Conservation (phyloP, 2,113 vertebrate species). For the Oxyura jamaicensis region DNA sequence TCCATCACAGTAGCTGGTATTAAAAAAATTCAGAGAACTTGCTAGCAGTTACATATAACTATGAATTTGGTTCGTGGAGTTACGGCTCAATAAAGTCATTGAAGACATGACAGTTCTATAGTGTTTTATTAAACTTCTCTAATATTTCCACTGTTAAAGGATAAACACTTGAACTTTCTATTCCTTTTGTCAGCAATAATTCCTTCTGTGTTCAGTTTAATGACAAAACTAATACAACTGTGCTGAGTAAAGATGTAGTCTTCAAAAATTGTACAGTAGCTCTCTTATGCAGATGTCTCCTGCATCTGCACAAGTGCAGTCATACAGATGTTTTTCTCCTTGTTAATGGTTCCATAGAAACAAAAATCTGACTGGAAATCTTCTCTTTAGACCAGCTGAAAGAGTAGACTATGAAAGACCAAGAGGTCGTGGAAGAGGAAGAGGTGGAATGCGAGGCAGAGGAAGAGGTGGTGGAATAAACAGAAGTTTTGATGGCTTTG, state of each 20-base stretch:
- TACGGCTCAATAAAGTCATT: background rate
- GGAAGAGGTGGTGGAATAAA: constrained; percentile 76
- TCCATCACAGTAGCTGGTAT: background rate
- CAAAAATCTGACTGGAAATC: background rate
- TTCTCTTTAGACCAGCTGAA: constrained; percentile 67
- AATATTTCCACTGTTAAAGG: background rate
- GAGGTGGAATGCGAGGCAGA: constrained; percentile 76
- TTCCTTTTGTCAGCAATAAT: background rate
- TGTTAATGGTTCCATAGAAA: background rate
- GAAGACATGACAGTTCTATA: background rate
- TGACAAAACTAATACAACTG: background rate
- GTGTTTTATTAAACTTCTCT: background rate
- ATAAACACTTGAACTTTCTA: background rate
- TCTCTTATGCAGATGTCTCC: background rate
- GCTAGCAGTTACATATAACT: background rate
- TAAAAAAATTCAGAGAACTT: background rate
- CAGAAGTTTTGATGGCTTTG: constrained; percentile 76
- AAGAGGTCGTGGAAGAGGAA: constrained; percentile 71
- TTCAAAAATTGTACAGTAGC: background rate
- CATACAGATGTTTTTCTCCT: background rate
- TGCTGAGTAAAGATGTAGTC: background rate
- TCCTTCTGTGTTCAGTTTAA: background rate
- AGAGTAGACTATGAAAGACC: constrained; percentile 66
- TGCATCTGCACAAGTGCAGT: background rate
- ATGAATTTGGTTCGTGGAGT: background rate